phyloP scores from a whole-genome alignment of 1,140 invertebrate species.

The Phenacoccus solenopsis region DNA sequence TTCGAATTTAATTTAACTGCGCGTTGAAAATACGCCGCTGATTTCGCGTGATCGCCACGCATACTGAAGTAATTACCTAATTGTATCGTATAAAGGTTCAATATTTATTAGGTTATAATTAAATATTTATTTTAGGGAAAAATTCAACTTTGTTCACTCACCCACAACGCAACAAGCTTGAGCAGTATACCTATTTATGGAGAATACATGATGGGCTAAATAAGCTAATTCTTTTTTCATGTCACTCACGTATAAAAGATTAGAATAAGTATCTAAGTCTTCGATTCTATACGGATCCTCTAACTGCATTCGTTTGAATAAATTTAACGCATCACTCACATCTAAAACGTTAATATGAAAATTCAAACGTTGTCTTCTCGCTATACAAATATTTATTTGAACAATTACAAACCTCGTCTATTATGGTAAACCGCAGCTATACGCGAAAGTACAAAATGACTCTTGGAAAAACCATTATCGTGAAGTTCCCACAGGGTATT shows the following conservation, averaged over 20 bases:
- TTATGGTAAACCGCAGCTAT: conserved; percentile 87
- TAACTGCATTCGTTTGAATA: conserved; percentile 66
- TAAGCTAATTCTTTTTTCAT: conserved; percentile 83
- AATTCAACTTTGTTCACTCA: conserved; percentile 94
- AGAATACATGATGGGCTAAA: conserved; percentile 82
- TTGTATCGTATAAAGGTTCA: conserved; percentile 27
- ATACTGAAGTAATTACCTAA: conserved; percentile 96
- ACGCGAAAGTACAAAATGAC: conserved; percentile 82
- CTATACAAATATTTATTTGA: neutral
- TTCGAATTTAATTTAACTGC: conserved; percentile 89
- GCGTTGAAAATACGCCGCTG: conserved; percentile 90
- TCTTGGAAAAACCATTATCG: conserved; percentile 67
- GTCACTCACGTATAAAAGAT: conserved; percentile 89
- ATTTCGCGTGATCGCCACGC: conserved; percentile 89
- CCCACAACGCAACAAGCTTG: conserved; percentile 98
- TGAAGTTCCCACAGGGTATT: conserved; percentile 37
- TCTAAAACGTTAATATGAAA: conserved; percentile 43
- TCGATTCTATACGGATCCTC: conserved; percentile 87
- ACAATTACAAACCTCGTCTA: conserved; percentile 52
- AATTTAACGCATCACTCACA: conserved; percentile 73
- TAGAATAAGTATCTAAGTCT: conserved; percentile 92
- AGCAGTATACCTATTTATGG: conserved; percentile 91
- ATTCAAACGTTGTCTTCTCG: neutral
- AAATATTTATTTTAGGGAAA: conserved; percentile 71
- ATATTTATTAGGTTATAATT: too few species aligned